Evolutionary conservation across 2,797 vertebrate genomes (phyloP), one percentile per base, ranked within the genome.

Genomic region (Poeciliopsis turneri): DNA sequence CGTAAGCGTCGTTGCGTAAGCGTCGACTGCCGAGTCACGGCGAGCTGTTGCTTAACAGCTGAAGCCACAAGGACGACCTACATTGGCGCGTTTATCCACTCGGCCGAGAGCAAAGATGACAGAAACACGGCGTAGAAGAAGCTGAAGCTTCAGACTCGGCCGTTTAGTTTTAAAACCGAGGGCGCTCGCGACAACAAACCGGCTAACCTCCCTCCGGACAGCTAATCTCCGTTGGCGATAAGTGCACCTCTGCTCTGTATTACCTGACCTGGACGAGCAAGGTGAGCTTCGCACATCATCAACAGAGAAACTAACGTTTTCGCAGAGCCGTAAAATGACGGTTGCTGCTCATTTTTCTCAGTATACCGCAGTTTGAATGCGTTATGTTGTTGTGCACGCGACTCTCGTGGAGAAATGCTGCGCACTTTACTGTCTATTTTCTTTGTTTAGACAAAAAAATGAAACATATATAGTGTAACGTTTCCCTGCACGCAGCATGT

Each of bases 11-110:
- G 77, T 79, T 83, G 61, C 33, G 77, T 85, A 83, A 87, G 10
- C 39, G 78, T 89, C 70, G 79, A 85, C 74, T 79, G 84, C 51
- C 73, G 91, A 93, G 87, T 93, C 85, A 91, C 72, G 49, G 88
- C 84, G 88, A 0, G 59, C 1, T 51, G 81, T 88, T 87, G 47
- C 59, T 28, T 51, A 82, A 72, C 80, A 3, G 33, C 15, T 55
- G 25, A n/a, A 28, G 10, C 41, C 0, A 6, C 85, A 86, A 91
- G 90, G 85, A 80, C 83, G 16, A 28, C 9, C 41, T 28, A 25
- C 7, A 12, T 12, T 69, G 12, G 41, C 45, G 68, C 66, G 43
- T 25, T 15, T 66, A 39, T 33, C 5, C 61, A 30, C 18, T 20
- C 10, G 4, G 39, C 23, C 13, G 23, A n/a, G 11, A n/a, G 66